Conservation (phyloP, 2,113 vertebrate species). For the Rhinoptilus africanus region DNA sequence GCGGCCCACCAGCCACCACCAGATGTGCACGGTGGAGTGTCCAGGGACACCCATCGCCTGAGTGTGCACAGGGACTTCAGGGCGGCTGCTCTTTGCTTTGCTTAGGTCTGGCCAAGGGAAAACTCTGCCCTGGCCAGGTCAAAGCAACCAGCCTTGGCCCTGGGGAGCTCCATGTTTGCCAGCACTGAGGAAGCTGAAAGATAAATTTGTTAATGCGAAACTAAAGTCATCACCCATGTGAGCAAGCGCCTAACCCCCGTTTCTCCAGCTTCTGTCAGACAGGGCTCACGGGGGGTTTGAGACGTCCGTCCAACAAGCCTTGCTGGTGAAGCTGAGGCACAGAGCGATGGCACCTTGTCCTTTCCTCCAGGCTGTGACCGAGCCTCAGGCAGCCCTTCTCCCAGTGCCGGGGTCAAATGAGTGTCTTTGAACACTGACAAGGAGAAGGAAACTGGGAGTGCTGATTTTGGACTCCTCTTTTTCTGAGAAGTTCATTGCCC, state of each 20-base stretch:
- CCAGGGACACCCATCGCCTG: neutral
- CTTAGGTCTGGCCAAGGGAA: neutral
- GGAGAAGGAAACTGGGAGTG: neutral
- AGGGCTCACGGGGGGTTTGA: neutral
- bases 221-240: accelerated
- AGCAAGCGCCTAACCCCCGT: accelerated
- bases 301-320: accelerated
- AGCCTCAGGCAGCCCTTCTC: neutral
- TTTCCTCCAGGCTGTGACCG: neutral
- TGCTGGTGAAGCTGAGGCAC: neutral
- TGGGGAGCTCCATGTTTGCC: accelerated
- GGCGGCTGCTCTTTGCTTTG: neutral
- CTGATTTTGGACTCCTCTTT: neutral
- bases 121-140: neutral
- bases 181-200: accelerated
- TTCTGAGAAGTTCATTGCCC: neutral
- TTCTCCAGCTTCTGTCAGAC: neutral
- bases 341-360: neutral
- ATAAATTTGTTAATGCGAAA: neutral
- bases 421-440: neutral
- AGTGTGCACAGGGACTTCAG: neutral
- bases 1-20: neutral
- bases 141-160: neutral
- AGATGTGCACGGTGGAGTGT: accelerated
- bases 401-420: accelerated